Conservation (phyloP, 2,797 vertebrate species). For the Acomys russatus region DNA sequence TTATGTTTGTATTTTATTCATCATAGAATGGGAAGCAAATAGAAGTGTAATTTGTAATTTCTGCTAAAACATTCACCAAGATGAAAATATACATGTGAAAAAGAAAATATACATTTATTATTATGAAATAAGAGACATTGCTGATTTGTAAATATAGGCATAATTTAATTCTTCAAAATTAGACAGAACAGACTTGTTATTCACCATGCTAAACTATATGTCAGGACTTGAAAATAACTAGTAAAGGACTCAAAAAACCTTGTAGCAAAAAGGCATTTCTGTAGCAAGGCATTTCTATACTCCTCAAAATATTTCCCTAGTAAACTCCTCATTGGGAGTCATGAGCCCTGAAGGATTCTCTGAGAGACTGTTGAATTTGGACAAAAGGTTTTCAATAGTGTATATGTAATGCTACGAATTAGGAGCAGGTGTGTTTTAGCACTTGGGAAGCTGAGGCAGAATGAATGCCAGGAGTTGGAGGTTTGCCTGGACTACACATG, state of each 20-base stretch:
- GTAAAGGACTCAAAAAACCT: background rate
- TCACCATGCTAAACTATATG: too few species aligned
- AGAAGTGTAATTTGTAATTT: background rate
- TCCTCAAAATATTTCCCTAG: background rate
- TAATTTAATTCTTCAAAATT: background rate
- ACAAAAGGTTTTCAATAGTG: background rate
- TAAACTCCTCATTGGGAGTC: background rate
- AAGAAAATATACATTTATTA: background rate
- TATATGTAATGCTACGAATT: background rate
- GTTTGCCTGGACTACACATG: background rate
- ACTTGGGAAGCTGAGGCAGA: background rate
- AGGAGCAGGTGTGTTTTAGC: too few species aligned
- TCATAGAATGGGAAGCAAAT: background rate
- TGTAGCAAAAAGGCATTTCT: background rate
- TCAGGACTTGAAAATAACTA: too few species aligned
- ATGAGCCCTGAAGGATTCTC: background rate
- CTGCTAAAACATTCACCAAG: constrained; percentile 1
- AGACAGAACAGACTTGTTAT: too few species aligned
- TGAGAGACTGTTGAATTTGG: background rate
- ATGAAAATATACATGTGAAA: background rate
- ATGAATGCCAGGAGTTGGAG: background rate
- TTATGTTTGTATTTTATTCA: background rate
- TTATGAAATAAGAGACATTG: background rate
- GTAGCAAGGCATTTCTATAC: background rate
- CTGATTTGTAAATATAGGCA: background rate